Base-by-base conservation (phyloP, 2,797 vertebrate species). In the Halcyon chelicuti region DNA sequence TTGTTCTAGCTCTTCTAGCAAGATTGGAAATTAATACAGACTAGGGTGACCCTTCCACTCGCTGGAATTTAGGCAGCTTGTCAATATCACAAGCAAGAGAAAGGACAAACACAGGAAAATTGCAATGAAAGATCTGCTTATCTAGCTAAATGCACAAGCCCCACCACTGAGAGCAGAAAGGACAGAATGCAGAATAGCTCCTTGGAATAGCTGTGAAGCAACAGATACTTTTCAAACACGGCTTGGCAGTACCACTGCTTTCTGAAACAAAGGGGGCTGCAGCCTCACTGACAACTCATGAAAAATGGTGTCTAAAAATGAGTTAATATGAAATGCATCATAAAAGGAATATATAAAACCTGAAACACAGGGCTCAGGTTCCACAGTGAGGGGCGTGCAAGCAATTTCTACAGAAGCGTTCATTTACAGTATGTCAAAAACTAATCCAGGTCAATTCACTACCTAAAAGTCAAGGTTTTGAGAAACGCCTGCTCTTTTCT, bases 401-500 rank as follows among this genome's bases (percentile, higher is more conserved):
- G 67, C 72, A 84, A 93, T 94, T 93, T 86, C 90, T 63, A 52
- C 79, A 90, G 60, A 90, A 94, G 77, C 4, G 3, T 93, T 94
- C 83, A 95, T 92, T 96, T 95, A 93, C 80, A 77, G 71, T 18
- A 42, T 82, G 88, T 96, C 95, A 97, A 95, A 96, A 96, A 90
- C 94, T 94, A 96, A 96, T 95, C 86, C 94, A 95, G 93, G 95
- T 95, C 94, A 97, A 96, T 95, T 95, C 88, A 85, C 90, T 82
- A 90, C 71, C 83, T 81, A 61, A 57, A 96, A 96, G 88, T 93
- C 74, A 73, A 94, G 93, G 90, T 94, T 96, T 90, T 93, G 86
- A 92, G 94, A 87, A 95, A 95, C 19, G 86, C 72, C 88, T 74
- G 90, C 12, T 94, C 94, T 93, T 93, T 96, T 94, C 91, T 96